Conservation (phyloP, 2,797 vertebrate species). For the Poecilia wingei region DNA sequence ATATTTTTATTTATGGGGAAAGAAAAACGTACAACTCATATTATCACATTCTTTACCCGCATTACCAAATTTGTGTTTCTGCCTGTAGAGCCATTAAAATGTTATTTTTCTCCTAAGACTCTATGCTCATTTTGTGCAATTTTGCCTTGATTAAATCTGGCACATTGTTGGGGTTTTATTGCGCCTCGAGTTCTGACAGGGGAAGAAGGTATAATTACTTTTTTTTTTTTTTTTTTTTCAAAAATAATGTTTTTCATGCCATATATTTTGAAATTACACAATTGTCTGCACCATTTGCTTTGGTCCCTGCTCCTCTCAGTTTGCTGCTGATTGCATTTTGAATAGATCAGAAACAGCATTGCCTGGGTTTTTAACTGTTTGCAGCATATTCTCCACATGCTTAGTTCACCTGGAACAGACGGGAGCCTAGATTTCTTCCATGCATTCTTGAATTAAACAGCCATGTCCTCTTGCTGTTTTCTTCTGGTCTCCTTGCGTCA, state of each 20-base stretch:
- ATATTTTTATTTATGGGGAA: not conserved
- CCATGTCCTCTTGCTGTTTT: not conserved
- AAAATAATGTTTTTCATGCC: no score
- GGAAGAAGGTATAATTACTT: not conserved
- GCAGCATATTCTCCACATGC: not conserved
- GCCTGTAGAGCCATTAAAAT: not conserved
- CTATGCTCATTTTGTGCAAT: not conserved
- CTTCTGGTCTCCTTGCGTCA: not conserved
- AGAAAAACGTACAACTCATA: not conserved
- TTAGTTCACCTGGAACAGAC: not conserved
- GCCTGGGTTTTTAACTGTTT: not conserved
- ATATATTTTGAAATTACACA: not conserved
- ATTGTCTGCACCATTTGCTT: not conserved
- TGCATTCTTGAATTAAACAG: conserved; percentile 3
- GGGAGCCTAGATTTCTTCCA: not conserved
- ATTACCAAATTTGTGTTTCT: not conserved
- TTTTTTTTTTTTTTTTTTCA: not conserved
- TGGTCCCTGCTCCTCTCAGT: not conserved
- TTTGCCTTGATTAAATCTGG: not conserved
- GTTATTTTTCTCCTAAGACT: not conserved
- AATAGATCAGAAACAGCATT: not conserved
- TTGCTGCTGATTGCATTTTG: not conserved
- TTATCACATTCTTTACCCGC: not conserved
- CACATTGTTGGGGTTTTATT: not conserved
- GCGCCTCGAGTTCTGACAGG: not conserved